Evolutionary conservation across 2,113 vertebrate genomes (phyloP), one percentile per base, ranked within the genome.

Genomic region (Peromyscus leucopus): DNA sequence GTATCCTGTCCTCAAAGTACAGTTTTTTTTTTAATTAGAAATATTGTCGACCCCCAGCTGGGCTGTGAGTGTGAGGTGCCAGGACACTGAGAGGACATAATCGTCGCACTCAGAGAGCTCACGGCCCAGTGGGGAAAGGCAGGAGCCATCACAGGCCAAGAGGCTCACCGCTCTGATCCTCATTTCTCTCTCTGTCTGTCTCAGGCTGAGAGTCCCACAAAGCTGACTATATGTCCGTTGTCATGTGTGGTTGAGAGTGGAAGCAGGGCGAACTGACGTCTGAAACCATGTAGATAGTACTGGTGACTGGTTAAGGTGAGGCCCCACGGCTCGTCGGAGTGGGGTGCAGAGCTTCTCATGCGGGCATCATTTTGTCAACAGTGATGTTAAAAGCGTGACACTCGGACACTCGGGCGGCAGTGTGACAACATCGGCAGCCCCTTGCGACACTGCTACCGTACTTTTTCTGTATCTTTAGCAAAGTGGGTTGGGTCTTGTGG

Each of bases 211-310:
- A 42, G 7, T 59, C 65, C 94, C 51, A n/a, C 2, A 2, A 89
- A 89, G 71, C 72, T 55, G 5, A 42, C 48, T 71, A 74, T 0
- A 0, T 59, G 48, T 57, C 42, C 88, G 12, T 51, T 71, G 48
- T 39, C 48, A 8, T 67, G 31, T 93, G 51, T 42, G 24, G 19
- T 90, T 95, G 92, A 83, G 90, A 93, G 74, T 42, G 79, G 91
- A 96, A 90, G 24, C 11, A 39, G 76, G 36, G 48, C 85, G 65
- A 75, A 55, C 42, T 57, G 42, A 71, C 88, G 42, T 63, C 13
- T 82, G 74, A 90, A 82, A 22, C 46, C 22, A 22, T 36, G 26
- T 75, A 51, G 75, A 69, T 84, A 90, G 90, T 21, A 33, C 71
- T 71, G 39, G 36, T 82, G 61, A 91, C 26, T 61, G 12, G 39